A percentile compares a stretch with the other conserved stretches of the same genome.
Conservation (phyloP, 2,113 vertebrate genomes). For the Dicrurus megarhynchus region DNA sequence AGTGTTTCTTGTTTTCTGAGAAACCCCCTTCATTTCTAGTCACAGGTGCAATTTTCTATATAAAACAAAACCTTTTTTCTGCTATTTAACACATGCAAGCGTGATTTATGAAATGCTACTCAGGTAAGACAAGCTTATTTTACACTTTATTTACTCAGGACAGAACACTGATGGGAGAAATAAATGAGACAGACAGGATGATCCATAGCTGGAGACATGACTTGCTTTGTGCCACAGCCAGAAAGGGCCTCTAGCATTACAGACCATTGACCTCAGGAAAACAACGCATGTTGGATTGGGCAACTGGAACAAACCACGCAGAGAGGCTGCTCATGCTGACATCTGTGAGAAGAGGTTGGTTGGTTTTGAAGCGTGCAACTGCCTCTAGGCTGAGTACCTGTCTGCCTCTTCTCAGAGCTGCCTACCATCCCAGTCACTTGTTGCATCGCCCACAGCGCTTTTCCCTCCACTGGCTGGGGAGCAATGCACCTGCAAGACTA, state of each 20-base stretch:
- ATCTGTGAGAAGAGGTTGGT: background rate
- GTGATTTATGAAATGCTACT: conserved; percentile 40
- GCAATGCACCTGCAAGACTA: background rate
- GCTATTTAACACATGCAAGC: background rate
- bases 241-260: background rate
- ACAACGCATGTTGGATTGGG: background rate
- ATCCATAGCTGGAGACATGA: background rate
- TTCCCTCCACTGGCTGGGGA: background rate
- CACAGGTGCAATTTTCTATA: background rate
- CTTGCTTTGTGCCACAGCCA: background rate
- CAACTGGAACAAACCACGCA: background rate
- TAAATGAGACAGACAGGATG: background rate
- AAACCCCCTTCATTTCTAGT: background rate
- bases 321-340: background rate
- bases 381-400: background rate
- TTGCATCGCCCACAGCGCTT: background rate
- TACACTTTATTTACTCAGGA: conserved; percentile 47
- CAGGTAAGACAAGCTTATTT: conserved; percentile 30
- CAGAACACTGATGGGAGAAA: conserved; percentile 4
- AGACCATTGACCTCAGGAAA: background rate
- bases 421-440: background rate
- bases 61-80: background rate
- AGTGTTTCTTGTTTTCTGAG: background rate
- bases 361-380: background rate
- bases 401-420: background rate